A percentile compares a stretch with the other conserved stretches of the same genome.
These are phyloP conservation scores for Drosophila meridionalis DNA, from an alignment of 2,888 invertebrate species.

Conservation along the genomic window DNA sequence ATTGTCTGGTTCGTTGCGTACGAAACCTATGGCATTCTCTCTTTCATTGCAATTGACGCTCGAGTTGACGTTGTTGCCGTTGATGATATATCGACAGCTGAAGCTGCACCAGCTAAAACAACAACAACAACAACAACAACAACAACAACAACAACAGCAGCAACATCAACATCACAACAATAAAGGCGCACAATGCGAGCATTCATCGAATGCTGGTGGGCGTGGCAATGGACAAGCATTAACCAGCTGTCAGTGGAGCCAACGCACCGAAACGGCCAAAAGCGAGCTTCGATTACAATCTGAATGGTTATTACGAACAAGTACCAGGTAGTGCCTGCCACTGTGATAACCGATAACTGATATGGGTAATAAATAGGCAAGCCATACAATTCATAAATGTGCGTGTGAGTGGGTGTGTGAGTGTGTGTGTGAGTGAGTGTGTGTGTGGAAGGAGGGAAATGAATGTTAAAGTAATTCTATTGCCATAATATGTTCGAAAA, in stretches of 20 bases:
- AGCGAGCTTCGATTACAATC: conserved; percentile 45
- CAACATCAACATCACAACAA: conserved; percentile 1
- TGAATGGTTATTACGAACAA: conserved; percentile 28
- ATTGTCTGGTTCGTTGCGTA: neutral
- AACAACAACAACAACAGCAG: neutral
- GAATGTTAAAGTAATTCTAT: neutral
- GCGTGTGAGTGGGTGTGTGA: neutral
- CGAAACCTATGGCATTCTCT: conserved; percentile 5
- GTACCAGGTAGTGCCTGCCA: neutral
- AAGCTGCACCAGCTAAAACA: conserved; percentile 12
- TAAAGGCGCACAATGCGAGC: neutral
- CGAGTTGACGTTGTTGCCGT: conserved; percentile 34
- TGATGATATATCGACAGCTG: conserved; percentile 33
- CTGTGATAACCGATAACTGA: conserved; percentile 5
- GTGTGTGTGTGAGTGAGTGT: neutral
- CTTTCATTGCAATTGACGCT: conserved; percentile 33
- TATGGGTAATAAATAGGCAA: neutral
- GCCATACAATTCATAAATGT: neutral
- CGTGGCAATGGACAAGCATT: conserved; percentile 27
- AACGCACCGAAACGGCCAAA: conserved; percentile 40
- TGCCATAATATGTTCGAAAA: neutral
- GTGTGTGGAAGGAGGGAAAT: neutral
- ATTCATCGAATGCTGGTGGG: conserved; percentile 27
- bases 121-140: neutral
- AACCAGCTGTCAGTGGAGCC: conserved; percentile 49